These are phyloP conservation scores for Leptinotarsa defecta DNA, from an alignment of 1,140 invertebrate genomes.

Conservation along the genomic window DNA sequence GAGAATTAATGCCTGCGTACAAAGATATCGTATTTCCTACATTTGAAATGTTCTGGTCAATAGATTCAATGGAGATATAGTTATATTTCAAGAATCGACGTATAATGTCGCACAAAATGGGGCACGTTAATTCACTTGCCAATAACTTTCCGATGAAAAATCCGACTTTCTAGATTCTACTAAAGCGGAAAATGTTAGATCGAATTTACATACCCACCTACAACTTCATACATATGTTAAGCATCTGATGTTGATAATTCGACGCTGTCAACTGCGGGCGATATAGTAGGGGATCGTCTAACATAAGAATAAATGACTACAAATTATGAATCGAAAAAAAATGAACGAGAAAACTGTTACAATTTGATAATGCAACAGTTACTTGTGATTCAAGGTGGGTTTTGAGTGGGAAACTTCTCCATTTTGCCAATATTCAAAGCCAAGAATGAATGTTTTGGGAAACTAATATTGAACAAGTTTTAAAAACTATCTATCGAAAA, in stretches of 20 bases:
- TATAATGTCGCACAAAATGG: constrained; percentile 23
- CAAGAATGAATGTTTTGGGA: too few relatives aligned
- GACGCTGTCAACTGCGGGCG: background rate
- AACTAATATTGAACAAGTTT: too few relatives aligned
- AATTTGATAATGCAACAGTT: too few relatives aligned
- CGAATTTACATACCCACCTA: constrained; percentile 17
- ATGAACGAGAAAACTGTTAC: too few relatives aligned
- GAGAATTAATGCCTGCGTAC: constrained; percentile 8
- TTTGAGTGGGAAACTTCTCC: too few relatives aligned
- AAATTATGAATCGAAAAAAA: too few relatives aligned
- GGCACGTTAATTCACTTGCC: constrained; percentile 24
- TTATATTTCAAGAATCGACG: constrained; percentile 15
- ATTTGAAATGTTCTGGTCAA: constrained; percentile 12
- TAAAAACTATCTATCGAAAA: too few relatives aligned
- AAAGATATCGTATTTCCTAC: constrained; percentile 21
- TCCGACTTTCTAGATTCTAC: constrained; percentile 22
- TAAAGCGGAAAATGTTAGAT: constrained; percentile 1
- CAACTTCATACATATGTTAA: constrained; percentile 12
- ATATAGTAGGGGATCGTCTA: background rate
- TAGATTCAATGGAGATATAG: constrained; percentile 15
- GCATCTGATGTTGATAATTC: background rate
- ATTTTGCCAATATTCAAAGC: too few relatives aligned
- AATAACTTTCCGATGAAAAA: constrained; percentile 16
- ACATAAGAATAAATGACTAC: too few relatives aligned
- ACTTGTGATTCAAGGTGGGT: too few relatives aligned